phyloP scores from a whole-genome alignment of 2,113 vertebrate species.

The Naja naja region DNA sequence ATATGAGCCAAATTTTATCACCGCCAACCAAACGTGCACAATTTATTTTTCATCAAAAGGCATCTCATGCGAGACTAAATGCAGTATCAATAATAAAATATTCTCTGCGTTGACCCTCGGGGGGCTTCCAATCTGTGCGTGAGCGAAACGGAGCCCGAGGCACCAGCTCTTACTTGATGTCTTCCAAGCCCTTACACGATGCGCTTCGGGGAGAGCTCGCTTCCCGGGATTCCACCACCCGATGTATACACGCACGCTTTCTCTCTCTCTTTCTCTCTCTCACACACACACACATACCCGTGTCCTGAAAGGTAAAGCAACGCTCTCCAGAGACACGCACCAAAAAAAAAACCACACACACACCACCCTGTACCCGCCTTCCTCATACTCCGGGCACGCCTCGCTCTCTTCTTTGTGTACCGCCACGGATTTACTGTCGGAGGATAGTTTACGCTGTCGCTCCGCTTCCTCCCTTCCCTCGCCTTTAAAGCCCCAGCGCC shows the following conservation, averaged over 20 bases:
- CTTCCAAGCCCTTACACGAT: not conserved
- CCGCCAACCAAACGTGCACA: not conserved
- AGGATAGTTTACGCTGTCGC: not conserved
- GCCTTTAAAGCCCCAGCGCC: constrained; percentile 18
- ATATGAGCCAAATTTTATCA: not conserved
- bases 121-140: not conserved
- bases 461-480: not conserved
- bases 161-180: not conserved
- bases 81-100: not conserved
- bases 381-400: not conserved
- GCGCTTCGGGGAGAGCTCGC: not conserved
- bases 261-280: no score
- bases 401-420: not conserved
- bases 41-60: not conserved
- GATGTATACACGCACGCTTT: no score
- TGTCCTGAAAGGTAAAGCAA: not conserved
- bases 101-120: not conserved
- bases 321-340: not conserved
- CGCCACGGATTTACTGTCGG: not conserved
- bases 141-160: no score
- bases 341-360: no score
- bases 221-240: not conserved
- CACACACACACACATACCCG: not conserved
- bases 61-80: not conserved
- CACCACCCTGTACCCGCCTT: constrained; percentile 14